These are phyloP conservation scores for Centruroides vittatus DNA, from an alignment of 1,140 invertebrate genomes.

Conservation along the genomic window DNA sequence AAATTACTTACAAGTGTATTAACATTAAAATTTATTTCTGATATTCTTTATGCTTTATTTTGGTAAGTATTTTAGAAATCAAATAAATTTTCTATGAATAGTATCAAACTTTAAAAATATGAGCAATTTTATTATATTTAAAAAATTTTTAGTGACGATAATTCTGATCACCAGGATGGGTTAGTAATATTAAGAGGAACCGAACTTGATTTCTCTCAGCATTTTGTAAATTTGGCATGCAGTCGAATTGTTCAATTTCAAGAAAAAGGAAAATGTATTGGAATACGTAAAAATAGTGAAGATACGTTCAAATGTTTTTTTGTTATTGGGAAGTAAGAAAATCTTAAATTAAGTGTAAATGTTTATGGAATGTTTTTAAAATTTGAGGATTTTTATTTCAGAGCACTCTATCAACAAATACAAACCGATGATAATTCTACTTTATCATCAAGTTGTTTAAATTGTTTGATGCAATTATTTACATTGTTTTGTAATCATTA, in stretches of 20 bases:
- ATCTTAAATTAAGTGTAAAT: no score
- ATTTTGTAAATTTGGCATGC: slow-evolving; percentile 1
- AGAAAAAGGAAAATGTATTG: slow-evolving; percentile 5
- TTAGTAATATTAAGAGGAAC: slow-evolving; percentile 2
- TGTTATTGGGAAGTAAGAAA: neutral
- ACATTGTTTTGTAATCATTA: no score
- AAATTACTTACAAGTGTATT: neutral
- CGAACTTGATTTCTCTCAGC: slow-evolving; percentile 1
- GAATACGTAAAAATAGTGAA: slow-evolving; percentile 1
- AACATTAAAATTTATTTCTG: slow-evolving; percentile 4
- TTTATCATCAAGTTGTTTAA: no score
- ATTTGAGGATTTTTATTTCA: no score
- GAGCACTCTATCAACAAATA: no score
- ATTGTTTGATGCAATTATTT: no score
- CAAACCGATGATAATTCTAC: no score
- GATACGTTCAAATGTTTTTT: slow-evolving; percentile 1
- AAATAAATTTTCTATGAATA: no score
- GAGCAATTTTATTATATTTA: no score
- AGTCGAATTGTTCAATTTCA: slow-evolving; percentile 3
- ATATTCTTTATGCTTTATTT: slow-evolving; percentile 1
- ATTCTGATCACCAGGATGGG: slow-evolving; percentile 6
- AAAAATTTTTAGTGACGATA: neutral
- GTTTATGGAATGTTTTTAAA: no score
- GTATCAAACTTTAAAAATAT: no score
- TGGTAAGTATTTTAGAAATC: no score